These are phyloP conservation scores for Scolopax mira DNA, from an alignment of 2,113 vertebrate species.

Conservation along the genomic window DNA sequence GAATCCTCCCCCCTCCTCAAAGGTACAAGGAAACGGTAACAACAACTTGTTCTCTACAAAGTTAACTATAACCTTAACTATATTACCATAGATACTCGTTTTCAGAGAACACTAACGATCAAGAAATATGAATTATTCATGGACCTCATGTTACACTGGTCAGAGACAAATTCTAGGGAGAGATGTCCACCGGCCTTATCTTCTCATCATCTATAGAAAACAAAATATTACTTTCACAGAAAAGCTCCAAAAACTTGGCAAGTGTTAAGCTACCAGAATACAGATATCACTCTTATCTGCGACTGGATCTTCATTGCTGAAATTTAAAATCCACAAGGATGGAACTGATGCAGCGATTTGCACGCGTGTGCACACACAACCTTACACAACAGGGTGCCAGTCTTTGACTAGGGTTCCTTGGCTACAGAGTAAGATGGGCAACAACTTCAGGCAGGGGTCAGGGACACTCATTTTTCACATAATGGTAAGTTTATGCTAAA, in stretches of 20 bases:
- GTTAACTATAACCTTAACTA: neutral
- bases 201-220: neutral
- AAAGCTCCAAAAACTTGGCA: neutral
- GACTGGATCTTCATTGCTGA: neutral
- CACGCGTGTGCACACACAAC: fast-evolving
- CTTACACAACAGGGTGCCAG: neutral
- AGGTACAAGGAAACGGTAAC: neutral
- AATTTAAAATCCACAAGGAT: neutral
- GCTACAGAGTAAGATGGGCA: neutral
- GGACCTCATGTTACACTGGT: neutral
- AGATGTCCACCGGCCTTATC: neutral
- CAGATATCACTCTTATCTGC: neutral
- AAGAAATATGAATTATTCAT: neutral
- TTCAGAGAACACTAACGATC: neutral
- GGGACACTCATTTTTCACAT: neutral
- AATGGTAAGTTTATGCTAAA: neutral
- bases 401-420: neutral
- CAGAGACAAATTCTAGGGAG: neutral
- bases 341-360: neutral
- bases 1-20: neutral
- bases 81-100: neutral
- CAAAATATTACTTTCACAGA: neutral
- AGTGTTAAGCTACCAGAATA: neutral
- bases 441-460: neutral
- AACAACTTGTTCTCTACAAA: neutral